Base-by-base conservation (phyloP, 2,113 vertebrate species). In the Emydocephalus ijimae region DNA sequence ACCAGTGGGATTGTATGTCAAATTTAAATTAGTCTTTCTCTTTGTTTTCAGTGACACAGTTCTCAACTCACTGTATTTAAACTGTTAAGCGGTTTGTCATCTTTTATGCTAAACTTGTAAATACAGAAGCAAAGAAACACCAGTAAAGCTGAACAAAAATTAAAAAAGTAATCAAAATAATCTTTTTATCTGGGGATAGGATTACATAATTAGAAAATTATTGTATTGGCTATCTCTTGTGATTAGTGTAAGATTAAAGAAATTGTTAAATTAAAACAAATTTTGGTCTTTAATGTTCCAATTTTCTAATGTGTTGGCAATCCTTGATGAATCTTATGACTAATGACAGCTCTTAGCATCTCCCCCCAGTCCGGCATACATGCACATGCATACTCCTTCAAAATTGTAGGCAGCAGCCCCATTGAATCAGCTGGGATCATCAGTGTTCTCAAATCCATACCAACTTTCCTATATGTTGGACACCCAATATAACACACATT, bases 191-290 rank as follows among this genome's bases (percentile, higher is more conserved):
- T 69, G n/a, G 14, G 2, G 14, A 23, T 90, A 95, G 93, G 94
- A 91, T 91, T 93, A 1, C 92, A 85, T 93, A 93, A 94, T 95
- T 94, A 95, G 94, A 94, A 86, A 69, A 93, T n/a, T 81, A 91
- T 93, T 90, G 92, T 94, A 95, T 93, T 92, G 92, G 88, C 95
- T 91, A 90, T 94, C 86, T 81, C 43, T 94, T 94, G 85, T 85
- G 59, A 92, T 94, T 94, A 95, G 90, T 57, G 91, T 93, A 91
- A 92, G 89, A 93, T 85, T 94, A 92, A 95, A 95, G 81, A 89
- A 43, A 59, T 87, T 34, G 48, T 90, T 43, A 85, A 43, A 50
- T 90, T 74, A 56, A 8, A 50, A 20, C 55, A 87, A 57, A 86
- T n/a, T n/a, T 34, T 39, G 45, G 5, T 64, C 3, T 56, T 34